Evolutionary conservation across 2,888 invertebrate genomes (phyloP).

Genomic region (Beris morrisii): DNA sequence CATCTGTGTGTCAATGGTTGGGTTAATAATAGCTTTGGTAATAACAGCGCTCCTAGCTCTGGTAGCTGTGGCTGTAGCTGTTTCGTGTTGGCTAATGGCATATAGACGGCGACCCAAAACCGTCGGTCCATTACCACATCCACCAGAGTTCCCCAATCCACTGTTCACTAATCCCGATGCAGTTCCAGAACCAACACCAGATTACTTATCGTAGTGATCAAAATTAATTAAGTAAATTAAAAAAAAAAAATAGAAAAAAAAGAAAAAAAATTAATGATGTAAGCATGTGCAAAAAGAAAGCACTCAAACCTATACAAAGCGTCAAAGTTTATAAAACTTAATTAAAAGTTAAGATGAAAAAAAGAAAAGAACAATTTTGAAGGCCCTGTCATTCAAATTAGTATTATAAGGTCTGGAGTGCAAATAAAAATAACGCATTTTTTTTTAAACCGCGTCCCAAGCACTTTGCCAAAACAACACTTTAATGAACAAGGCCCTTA

Average conservation of each 20-base stretch:
- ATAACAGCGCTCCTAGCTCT: constrained; percentile 89
- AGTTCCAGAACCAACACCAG: constrained; percentile 79
- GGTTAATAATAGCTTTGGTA: constrained; percentile 87
- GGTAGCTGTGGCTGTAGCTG: constrained; percentile 91
- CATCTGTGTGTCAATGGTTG: constrained; percentile 92
- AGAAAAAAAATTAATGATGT: constrained; percentile 37
- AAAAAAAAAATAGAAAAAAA: constrained; percentile 32
- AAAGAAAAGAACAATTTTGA: constrained; percentile 38
- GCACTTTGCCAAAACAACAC: background rate
- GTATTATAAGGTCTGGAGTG: background rate
- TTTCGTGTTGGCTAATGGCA: constrained; percentile 94
- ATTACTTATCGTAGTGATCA: constrained; percentile 66
- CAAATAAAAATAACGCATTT: background rate
- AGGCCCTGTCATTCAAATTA: constrained; percentile 10
- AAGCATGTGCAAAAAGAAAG: constrained; percentile 50
- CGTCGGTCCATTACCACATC: constrained; percentile 89
- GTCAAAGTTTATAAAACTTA: constrained; percentile 11
- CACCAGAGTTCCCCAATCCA: constrained; percentile 93
- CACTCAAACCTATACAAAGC: constrained; percentile 33
- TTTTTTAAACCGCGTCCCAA: background rate
- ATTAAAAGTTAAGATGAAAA: constrained; percentile 38
- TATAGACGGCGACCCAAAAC: constrained; percentile 85
- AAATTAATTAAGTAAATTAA: constrained; percentile 34
- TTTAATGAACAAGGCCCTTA: constrained; percentile 17
- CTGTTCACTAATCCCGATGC: constrained; percentile 83